phyloP scores from a whole-genome alignment of 2,797 vertebrate species.

The Diceros bicornis region DNA sequence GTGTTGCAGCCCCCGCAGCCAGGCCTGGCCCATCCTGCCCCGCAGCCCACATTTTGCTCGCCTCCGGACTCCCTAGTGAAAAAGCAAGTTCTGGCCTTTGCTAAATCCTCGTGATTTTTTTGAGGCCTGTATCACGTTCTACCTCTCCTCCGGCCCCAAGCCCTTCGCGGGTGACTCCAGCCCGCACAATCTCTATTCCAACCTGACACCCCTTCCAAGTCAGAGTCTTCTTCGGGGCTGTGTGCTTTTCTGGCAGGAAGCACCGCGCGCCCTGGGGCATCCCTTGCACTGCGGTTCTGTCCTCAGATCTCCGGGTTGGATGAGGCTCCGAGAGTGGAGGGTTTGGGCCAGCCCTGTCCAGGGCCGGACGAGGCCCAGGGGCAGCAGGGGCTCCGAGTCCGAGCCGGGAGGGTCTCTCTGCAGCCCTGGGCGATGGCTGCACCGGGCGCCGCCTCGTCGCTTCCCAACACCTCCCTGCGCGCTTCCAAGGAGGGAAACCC shows the following conservation, averaged over 20 bases:
- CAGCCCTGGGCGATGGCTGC: background rate
- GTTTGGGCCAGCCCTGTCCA: background rate
- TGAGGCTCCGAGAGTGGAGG: background rate
- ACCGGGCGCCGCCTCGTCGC: accelerated
- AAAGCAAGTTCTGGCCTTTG: background rate
- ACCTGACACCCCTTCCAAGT: background rate
- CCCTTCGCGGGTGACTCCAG: background rate
- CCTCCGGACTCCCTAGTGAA: accelerated
- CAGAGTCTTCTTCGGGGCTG: background rate
- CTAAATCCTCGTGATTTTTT: background rate
- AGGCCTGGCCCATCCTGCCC: background rate
- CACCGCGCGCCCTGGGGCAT: background rate
- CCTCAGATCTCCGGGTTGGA: background rate
- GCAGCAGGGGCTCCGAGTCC: background rate
- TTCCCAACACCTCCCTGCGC: background rate
- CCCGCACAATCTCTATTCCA: background rate
- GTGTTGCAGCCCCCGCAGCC: accelerated
- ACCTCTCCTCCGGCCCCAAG: background rate
- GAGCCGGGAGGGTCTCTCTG: background rate
- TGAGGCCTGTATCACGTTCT: background rate
- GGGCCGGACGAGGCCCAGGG: background rate
- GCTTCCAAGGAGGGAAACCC: background rate
- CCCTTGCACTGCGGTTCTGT: background rate
- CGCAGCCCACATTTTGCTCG: background rate
- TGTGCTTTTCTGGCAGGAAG: background rate